Base-by-base conservation (phyloP, 2,888 invertebrate species). In the Liopterus haemorrhoidalis region DNA sequence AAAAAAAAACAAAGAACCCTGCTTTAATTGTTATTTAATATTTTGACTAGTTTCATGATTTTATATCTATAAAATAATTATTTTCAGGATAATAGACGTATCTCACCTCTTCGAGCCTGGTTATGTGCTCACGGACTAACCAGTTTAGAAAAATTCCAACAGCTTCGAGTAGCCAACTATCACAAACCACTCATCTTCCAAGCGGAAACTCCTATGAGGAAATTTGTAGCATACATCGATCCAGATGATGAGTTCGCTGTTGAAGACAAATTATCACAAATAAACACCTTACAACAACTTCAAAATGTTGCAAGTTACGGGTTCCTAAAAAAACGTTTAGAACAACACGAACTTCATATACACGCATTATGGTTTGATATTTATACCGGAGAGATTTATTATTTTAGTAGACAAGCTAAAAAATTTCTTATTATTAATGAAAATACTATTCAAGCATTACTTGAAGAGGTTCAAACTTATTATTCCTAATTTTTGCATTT, bases 281-380 rank as follows among this genome's bases (percentile, higher is more conserved):
- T 92, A 4, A 93, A 94, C 60, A 90, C 91, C 4, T 71, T 95
- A 25, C 89, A 93, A 62, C 94, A 95, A 67, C 69, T 94, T 51
- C 89, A 93, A 65, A 93, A 95, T 65, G 80, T 95, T 33, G 88
- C 92, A 2, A 92, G 91, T 9, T 93, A 95, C 63, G 88, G 90
- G 27, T 92, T 94, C 70, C 70, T 95, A 24, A 86, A 86, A 60
- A 80, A 81, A 50, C 79, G 89, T 2, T 70, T 95, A 11, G 82
- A 87, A 63, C 78, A 76, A 30, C 84, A 89, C 57, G 81, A 90
- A 62, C 72, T 93, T 28, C 88, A 89, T 59, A 85, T 95, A 53
- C 93, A 92, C 60, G 96, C 95, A 0, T 71, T 97, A 25, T 97
- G 96, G 96, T 95, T 96, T 65, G 96, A 96, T 65, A 91, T 97